Conservation (phyloP, 1,140 invertebrate species). For the Achroia grisella region DNA sequence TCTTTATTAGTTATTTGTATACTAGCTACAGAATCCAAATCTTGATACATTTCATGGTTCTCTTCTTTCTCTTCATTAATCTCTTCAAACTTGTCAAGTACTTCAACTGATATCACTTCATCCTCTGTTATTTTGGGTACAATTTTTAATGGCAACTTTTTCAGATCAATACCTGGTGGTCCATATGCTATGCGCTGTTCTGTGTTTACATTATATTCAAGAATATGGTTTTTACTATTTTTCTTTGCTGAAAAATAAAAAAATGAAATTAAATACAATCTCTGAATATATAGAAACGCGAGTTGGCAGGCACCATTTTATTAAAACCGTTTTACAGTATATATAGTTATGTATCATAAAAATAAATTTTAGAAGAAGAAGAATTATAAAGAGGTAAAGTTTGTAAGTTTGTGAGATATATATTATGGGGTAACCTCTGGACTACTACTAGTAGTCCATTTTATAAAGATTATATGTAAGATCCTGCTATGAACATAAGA, state of each 20-base stretch:
- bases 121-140: conserved; percentile 1
- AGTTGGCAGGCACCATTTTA: too few relatives aligned
- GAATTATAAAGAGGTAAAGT: too few relatives aligned
- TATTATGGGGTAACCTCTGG: too few relatives aligned
- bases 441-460: too few relatives aligned
- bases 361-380: too few relatives aligned
- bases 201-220: conserved; percentile 9
- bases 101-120: neutral
- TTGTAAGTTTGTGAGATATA: too few relatives aligned
- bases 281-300: too few relatives aligned
- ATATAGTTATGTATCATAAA: too few relatives aligned
- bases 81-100: conserved; percentile 2
- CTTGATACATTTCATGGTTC: conserved; percentile 8
- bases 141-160: conserved; percentile 11
- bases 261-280: neutral
- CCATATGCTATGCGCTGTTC: conserved; percentile 21
- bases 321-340: too few relatives aligned
- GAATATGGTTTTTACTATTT: neutral
- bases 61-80: neutral
- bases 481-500: too few relatives aligned
- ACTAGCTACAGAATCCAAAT: conserved; percentile 24
- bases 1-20: conserved; percentile 28
- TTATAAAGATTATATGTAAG: too few relatives aligned
- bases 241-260: conserved; percentile 3
- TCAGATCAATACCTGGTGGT: conserved; percentile 26